These are phyloP conservation scores for Colletes collaris DNA, from an alignment of 2,888 invertebrate genomes.

Conservation along the genomic window DNA sequence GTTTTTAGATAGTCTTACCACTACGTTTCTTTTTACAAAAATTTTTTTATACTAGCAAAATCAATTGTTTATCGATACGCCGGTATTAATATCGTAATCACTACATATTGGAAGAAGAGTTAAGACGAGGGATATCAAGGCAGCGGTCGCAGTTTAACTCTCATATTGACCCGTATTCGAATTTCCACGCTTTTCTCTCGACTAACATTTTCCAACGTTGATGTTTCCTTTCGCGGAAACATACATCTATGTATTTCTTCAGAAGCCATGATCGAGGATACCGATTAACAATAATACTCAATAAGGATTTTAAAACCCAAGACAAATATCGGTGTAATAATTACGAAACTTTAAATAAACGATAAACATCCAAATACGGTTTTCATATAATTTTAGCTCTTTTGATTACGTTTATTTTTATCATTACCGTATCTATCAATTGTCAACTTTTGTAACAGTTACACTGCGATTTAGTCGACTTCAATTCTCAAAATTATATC, in stretches of 20 bases:
- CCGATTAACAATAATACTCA: too few species aligned
- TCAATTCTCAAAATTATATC: neutral
- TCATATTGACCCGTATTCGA: conserved; percentile 7
- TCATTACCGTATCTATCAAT: conserved; percentile 1
- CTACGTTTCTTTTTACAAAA: conserved; percentile 7
- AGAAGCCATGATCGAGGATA: too few species aligned
- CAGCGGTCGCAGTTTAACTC: conserved; percentile 29
- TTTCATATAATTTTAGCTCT: neutral
- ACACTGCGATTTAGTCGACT: conserved; percentile 3
- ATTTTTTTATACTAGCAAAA: conserved; percentile 3
- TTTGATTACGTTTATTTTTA: conserved; percentile 7
- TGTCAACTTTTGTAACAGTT: conserved; percentile 10
- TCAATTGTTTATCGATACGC: conserved; percentile 1
- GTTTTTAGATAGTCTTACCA: neutral
- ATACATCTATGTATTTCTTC: too few species aligned
- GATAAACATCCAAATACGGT: too few species aligned
- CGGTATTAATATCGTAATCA: conserved; percentile 6
- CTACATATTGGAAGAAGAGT: conserved; percentile 20
- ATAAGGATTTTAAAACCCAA: too few species aligned
- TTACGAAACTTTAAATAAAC: too few species aligned
- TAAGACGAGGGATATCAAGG: conserved; percentile 24
- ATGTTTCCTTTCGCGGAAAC: neutral
- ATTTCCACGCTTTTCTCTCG: conserved; percentile 9
- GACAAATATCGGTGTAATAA: too few species aligned
- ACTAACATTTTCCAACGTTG: neutral